Base-by-base conservation (phyloP, 1,140 invertebrate genomes). In the Ips typographus region DNA sequence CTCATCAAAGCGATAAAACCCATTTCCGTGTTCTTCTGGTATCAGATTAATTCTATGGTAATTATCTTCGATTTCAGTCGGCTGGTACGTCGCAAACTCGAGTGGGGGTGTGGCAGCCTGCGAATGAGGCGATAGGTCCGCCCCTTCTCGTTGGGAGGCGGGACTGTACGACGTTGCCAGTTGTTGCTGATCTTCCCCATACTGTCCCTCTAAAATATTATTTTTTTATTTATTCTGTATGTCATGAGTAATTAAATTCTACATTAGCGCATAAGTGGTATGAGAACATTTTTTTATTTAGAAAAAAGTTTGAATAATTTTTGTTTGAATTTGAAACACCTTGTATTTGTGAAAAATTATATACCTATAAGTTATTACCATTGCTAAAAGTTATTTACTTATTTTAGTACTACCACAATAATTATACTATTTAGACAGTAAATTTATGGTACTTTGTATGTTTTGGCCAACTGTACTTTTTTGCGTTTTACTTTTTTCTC, bases 111-210 rank as follows among this genome's bases (percentile, higher is more conserved):
- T 79, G 73, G 72, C 73, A 36, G 75, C 68, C 36, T 75, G 64
- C 6, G 79, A 80, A 61, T 77, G 76, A 6, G 79, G 79, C 3
- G 78, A 78, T 2, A 75, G 75, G 42, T 74, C 77, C 66, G 76
- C 75, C 77, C 77, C 78, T 61, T 78, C 77, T 8, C 71, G 66
- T 52, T 79, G 77, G 3, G 79, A 78, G 74, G 79, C 71, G 73
- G 79, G 79, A 72, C 79, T 80, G 68, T 79, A 80, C 51, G 79
- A 22, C 7, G 36, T 40, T 6, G 49, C 47, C 4, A 6, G 6
- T 49, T 44, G 59, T 40, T 62, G 42, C 39, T 62, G 42, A 5
- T 44, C 59, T 36, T 8, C 41, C 37, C 37, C 37, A 44, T 61
- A 61, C 59, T 61, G 59, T 22, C 42, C 59, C 3, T 44, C 59